These are phyloP conservation scores for Epinotia nisella DNA, from an alignment of 2,888 invertebrate species.

Conservation along the genomic window DNA sequence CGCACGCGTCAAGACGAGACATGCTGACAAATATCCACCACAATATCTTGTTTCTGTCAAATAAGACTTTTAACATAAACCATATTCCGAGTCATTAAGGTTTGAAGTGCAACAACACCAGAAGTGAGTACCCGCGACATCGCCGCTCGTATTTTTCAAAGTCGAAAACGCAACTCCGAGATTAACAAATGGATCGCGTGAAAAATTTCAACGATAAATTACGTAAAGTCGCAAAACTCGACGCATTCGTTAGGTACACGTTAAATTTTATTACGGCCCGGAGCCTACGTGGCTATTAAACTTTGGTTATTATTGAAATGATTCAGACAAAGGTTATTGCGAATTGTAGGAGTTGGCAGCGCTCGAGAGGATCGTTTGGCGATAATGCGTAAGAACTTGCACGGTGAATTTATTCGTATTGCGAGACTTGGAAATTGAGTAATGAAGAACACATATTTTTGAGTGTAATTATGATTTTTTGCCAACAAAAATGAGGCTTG, in stretches of 20 bases:
- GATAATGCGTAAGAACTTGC: constrained; percentile 56
- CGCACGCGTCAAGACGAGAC: constrained; percentile 33
- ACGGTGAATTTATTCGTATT: constrained; percentile 23
- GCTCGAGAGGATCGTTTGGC: constrained; percentile 53
- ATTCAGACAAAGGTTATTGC: constrained; percentile 69
- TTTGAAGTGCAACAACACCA: background rate
- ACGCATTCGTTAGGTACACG: constrained; percentile 58
- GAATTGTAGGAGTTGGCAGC: constrained; percentile 58
- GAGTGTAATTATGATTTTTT: no score
- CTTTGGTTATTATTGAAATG: constrained; percentile 80
- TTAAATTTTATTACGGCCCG: constrained; percentile 78
- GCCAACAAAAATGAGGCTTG: no score
- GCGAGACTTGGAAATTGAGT: background rate
- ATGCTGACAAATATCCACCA: constrained; percentile 38
- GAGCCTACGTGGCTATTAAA: constrained; percentile 71
- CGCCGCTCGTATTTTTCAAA: constrained; percentile 59
- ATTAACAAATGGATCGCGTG: constrained; percentile 75
- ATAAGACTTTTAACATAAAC: background rate
- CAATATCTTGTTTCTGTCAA: background rate
- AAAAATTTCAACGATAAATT: constrained; percentile 78
- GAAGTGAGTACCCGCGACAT: constrained; percentile 37
- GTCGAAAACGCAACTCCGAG: constrained; percentile 59
- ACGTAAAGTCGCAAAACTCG: constrained; percentile 70
- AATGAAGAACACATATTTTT: background rate
- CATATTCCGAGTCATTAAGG: background rate